phyloP scores from a whole-genome alignment of 2,113 vertebrate species.

The Seriola quinqueradiata region DNA sequence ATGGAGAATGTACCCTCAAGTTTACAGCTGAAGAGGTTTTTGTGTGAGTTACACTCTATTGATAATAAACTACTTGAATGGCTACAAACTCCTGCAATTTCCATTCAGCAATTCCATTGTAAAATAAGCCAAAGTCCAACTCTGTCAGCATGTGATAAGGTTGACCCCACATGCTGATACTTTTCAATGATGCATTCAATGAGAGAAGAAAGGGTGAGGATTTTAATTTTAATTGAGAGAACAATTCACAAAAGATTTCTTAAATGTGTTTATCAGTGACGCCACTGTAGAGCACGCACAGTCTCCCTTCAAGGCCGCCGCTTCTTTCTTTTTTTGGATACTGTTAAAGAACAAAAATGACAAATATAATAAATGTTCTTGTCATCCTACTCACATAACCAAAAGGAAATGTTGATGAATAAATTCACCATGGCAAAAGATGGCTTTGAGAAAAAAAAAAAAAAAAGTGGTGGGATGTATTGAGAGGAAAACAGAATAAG shows the following conservation, averaged over 20 bases:
- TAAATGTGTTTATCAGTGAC: not conserved
- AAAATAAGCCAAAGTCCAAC: not conserved
- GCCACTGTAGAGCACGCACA: not conserved
- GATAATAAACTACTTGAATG: not conserved
- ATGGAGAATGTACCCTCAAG: not conserved
- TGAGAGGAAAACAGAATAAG: constrained; percentile 17
- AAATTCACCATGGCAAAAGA: constrained; percentile 4
- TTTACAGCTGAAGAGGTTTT: not conserved
- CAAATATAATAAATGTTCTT: constrained; percentile 24
- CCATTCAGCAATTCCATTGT: not conserved
- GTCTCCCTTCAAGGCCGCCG: not conserved
- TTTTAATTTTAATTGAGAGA: not conserved
- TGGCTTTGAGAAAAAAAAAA: not conserved
- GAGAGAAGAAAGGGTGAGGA: not conserved
- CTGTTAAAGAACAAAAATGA: constrained; percentile 20
- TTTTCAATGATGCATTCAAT: not conserved
- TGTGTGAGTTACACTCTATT: not conserved
- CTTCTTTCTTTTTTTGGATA: constrained; percentile 21
- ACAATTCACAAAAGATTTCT: not conserved
- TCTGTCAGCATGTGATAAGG: not conserved
- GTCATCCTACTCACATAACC: constrained; percentile 15
- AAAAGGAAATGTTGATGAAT: constrained; percentile 15
- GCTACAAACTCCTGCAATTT: not conserved
- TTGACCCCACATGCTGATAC: not conserved
- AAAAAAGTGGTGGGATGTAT: constrained; percentile 15